Conservation (phyloP, 2,113 vertebrate species). For the Oophaga pumilio region DNA sequence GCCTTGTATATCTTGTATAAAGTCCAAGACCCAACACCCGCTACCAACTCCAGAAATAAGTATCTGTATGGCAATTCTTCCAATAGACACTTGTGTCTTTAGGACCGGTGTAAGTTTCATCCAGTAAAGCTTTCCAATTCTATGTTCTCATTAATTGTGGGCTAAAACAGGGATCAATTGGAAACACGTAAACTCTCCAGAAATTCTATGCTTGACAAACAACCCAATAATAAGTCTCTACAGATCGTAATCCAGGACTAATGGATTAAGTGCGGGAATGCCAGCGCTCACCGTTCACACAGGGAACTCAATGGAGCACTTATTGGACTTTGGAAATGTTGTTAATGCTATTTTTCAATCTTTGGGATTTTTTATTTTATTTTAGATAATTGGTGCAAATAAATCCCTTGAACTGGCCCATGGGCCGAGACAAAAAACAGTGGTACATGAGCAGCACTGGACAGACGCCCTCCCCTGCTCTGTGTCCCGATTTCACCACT, state of each 20-base stretch:
- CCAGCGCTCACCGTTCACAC: background rate
- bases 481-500: too few species aligned
- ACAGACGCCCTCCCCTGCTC: too few species aligned
- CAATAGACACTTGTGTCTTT: conserved; percentile 5
- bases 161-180: background rate
- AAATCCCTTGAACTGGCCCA: background rate
- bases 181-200: background rate
- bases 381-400: background rate
- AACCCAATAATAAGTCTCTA: background rate
- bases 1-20: conserved; percentile 58
- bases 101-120: background rate
- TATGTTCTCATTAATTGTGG: conserved; percentile 6
- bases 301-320: background rate
- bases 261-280: background rate
- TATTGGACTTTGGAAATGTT: background rate
- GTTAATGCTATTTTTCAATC: background rate
- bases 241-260: background rate
- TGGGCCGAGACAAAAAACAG: too few species aligned
- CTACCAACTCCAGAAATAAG: background rate
- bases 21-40: conserved; percentile 18
- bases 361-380: background rate
- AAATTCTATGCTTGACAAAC: background rate
- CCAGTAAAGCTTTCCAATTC: background rate
- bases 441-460: too few species aligned
- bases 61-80: conserved; percentile 5